Evolutionary conservation across 2,113 vertebrate species (phyloP).

Genomic region (Echinops telfairi): DNA sequence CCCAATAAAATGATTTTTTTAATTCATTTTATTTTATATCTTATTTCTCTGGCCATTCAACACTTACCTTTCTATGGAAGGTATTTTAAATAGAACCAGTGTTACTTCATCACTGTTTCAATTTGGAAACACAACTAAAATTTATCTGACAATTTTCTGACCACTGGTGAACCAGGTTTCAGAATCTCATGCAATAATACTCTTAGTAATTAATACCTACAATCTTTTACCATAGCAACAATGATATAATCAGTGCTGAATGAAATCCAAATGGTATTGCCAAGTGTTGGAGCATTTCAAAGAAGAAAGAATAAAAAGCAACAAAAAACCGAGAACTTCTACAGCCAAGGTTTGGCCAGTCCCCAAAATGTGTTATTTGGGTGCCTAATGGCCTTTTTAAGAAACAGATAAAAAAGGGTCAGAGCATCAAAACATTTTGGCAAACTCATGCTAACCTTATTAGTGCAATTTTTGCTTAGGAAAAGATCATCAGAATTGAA

Average conservation of each 20-base stretch:
- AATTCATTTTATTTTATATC: neutral
- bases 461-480: neutral
- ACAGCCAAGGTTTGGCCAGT: neutral
- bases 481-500: constrained; percentile 20
- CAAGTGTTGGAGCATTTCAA: neutral
- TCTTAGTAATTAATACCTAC: neutral
- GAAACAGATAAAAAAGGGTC: neutral
- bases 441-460: neutral
- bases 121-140: neutral
- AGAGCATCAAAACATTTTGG: neutral
- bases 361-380: neutral
- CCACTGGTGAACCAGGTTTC: neutral
- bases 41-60: constrained; percentile 45
- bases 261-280: neutral
- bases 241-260: constrained; percentile 18
- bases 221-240: constrained; percentile 33
- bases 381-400: neutral
- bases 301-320: neutral
- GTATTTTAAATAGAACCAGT: neutral
- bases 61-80: constrained; percentile 8
- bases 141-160: neutral
- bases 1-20: neutral
- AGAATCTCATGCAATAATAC: neutral
- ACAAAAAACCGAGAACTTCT: neutral
- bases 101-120: neutral